Evolutionary conservation across 2,113 vertebrate species (phyloP), one percentile per base, ranked within the genome.

Genomic region (Notarius quadriscutis): DNA sequence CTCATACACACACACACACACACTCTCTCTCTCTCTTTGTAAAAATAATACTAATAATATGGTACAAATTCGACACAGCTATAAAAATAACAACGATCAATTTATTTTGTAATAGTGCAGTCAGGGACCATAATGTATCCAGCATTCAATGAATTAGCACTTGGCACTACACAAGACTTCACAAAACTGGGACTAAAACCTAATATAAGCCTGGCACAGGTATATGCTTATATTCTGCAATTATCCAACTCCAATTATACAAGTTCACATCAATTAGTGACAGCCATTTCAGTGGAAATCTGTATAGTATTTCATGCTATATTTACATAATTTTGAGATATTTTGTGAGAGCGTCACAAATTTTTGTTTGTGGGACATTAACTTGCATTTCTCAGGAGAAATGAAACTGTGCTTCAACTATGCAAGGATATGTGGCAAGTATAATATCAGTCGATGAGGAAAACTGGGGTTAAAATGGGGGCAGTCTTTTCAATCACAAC

Each of bases 371-470:
- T 22, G 48, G 41, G 48, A 51, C 20, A 51, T 51, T 51, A 51
- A 22, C 18, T 75, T 48, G 72, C 41, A 22, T 50, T 75, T 75
- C 48, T 25, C 7, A 84, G 51, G 14, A 58, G 88, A 81, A 88
- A 88, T 91, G 87, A 91, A 91, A 87, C 91, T 89, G 89, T 89
- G 82, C 27, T 34, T 67, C 75, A 92, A 91, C 4, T 91, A 93
- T 89, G 25, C 51, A 84, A 11, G 84, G 88, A 20, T 93, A 88
- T 92, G 91, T 91, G 87, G 83, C 91, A 92, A 91, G 91, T 93
- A 89, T 89, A 93, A 91, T 93, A 92, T 93, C 90, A 91, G 92
- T 94, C 86, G 91, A 93, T 93, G 15, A 1, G 22, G 60, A 77
- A 87, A 85, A 88, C 62, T 77, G 87, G 27, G 89, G 89, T 91